Base-by-base conservation (phyloP, 2,888 invertebrate species). In the Portevinia maculata region DNA sequence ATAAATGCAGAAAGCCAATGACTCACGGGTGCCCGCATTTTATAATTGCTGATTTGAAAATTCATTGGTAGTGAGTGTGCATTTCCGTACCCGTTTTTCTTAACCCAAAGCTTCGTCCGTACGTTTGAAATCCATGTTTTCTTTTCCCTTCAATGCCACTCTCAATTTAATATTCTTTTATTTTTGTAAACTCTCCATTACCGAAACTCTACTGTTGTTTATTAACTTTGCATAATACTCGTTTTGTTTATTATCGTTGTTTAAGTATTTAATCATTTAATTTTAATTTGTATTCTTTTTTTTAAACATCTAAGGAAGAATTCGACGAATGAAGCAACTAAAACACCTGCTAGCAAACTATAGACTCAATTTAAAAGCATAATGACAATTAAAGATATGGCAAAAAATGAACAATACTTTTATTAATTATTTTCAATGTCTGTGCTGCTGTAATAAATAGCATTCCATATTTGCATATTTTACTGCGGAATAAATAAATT, bases 251-350 rank as follows among this genome's bases (percentile, higher is more conserved):
- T 24, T 15, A 5, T 13, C 8, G 17, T 44, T 53, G 11, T 24
- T 48, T 37, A 8, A 8, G 21, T 28, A 11, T 32, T 53, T 46
- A 32, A 46, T 21, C 34, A 30, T 74, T 50, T 24, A 39, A 48
- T 55, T 44, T 44, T 48, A 24, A 15, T 28, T 41, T 50, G 30
- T 57, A 5, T 34, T 55, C 17, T 57, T 44, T 21, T 62, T 73
- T 55, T 15, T 15, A 24, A 55, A 39, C 17, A 1, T 4, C 13
- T 8, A 24, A 74, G 74, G 74, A 50, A 65, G 64, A 64, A 21
- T 65, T 32, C 50, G 74, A 74, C 1, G 64, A 74, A 41, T 71
- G 64, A 65, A 9, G 30, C 48, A 50, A 74, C 55, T 65, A 74
- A 74, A 50, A 39, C 37, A 15, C 64, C 64, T 57, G 30, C 39